Conservation (phyloP, 2,797 vertebrate species). For the Amphiprion clarkii region DNA sequence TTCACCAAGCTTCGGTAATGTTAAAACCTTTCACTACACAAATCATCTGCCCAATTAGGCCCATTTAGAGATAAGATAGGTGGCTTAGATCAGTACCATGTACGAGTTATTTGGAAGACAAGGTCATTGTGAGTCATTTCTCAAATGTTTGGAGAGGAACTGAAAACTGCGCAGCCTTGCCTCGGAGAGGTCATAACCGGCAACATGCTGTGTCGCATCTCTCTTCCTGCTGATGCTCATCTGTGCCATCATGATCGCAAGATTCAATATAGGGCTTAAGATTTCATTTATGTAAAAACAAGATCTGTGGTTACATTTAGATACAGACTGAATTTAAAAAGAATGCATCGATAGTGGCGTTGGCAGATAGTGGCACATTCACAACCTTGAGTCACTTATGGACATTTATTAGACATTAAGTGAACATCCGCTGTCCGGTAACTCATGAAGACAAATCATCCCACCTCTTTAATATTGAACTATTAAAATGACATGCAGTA, state of each 20-base stretch:
- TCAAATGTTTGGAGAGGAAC: slow-evolving; percentile 32
- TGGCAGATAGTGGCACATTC: neutral
- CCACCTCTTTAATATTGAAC: slow-evolving; percentile 41
- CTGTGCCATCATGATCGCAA: neutral
- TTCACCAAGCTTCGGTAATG: slow-evolving; percentile 63
- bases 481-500: slow-evolving; percentile 41
- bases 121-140: slow-evolving; percentile 44
- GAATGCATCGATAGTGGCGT: neutral
- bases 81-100: slow-evolving; percentile 55
- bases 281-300: too few species aligned
- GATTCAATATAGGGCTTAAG: neutral
- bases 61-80: slow-evolving; percentile 63
- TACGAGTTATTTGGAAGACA: slow-evolving; percentile 44
- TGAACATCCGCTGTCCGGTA: slow-evolving; percentile 13
- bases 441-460: slow-evolving; percentile 8
- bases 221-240: slow-evolving; percentile 1
- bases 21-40: slow-evolving; percentile 63
- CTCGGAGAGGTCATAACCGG: slow-evolving; percentile 13
- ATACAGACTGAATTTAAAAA: neutral
- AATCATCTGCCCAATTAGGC: slow-evolving; percentile 73
- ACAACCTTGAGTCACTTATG: slow-evolving; percentile 18
- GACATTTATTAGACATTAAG: slow-evolving; percentile 23
- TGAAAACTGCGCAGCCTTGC: slow-evolving; percentile 10
- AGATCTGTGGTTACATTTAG: slow-evolving; percentile 1
- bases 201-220: neutral